Evolutionary conservation across 2,888 invertebrate species (phyloP), one percentile per base, ranked within the genome.

Genomic region (Cephus pulcher): DNA sequence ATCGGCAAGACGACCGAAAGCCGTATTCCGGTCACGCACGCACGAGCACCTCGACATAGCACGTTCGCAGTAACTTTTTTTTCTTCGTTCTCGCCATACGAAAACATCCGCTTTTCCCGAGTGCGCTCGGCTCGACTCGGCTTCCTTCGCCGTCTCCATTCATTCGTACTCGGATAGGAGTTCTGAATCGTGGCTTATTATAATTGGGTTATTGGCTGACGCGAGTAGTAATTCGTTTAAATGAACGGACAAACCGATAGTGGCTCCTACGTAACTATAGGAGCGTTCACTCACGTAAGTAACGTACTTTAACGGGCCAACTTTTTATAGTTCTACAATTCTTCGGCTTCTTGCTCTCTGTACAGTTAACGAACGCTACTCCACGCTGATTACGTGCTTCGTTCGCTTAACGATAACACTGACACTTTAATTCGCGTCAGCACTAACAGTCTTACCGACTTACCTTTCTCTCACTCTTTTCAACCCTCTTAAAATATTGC

Each of bases 11-110:
- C 35, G 12, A n/a, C 9, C 75, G 76, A 75, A 77, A 78, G 80
- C 82, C 76, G 76, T 83, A 82, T 82, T 82, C 40, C 40, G 40
- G 40, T 56, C 40, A 56, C 40, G 40, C 40, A 23, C 9, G 23
- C 40, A 56, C 40, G 23, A 23, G 6, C 1, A 23, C 15, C 40
- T 23, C 40, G 40, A 6, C 40, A 23, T 56, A 34, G 32, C 71
- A 71, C 71, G 71, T 71, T 71, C 71, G 71, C 71, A 9, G 30
- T 71, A 71, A 71, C 71, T 30, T 11, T 71, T 71, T 15, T 30
- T 71, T 70, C 6, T 70, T 70, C 12, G 23, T 56, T 33, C 32
- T 33, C 4, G 32, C 71, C 32, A 34, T 32, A n/a, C 15, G 71
- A 71, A 30, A 71, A 71, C 71, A 71, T 71, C 71, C 71, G 71